These are phyloP conservation scores for Ophthalmotilapia sp. DNA, from an alignment of 2,113 vertebrate species.

Conservation along the genomic window DNA sequence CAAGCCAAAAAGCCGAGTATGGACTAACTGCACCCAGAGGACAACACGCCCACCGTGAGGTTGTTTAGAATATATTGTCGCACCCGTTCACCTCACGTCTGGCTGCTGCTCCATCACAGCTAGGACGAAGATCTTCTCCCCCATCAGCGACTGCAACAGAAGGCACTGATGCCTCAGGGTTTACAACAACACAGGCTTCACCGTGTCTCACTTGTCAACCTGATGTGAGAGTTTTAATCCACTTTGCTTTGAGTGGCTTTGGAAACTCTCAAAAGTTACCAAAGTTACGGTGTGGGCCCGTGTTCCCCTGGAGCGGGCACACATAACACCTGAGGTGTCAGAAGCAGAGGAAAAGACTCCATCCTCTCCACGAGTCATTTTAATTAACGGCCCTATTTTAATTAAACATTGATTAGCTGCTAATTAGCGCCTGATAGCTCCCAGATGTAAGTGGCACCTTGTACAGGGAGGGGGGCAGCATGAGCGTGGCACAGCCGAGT, in stretches of 20 bases:
- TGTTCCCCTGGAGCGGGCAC: not conserved
- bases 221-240: not conserved
- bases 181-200: not conserved
- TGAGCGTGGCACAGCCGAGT: slow-evolving; percentile 64
- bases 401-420: slow-evolving; percentile 90
- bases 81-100: not conserved
- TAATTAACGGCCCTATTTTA: slow-evolving; percentile 84
- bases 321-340: slow-evolving; percentile 1
- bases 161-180: not conserved
- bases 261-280: not conserved
- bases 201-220: not conserved
- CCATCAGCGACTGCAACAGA: not conserved
- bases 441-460: slow-evolving; percentile 68
- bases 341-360: slow-evolving; percentile 19
- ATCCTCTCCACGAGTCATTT: slow-evolving; percentile 67
- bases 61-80: slow-evolving; percentile 18
- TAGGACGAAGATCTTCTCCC: not conserved
- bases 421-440: slow-evolving; percentile 86
- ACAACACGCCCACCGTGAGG: slow-evolving; percentile 11
- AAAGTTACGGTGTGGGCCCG: slow-evolving; percentile 12
- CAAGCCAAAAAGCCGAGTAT: slow-evolving; percentile 31
- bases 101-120: not conserved
- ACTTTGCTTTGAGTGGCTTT: not conserved
- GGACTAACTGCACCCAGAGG: slow-evolving; percentile 23
- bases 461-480: slow-evolving; percentile 50